These are phyloP conservation scores for Agelaius phoeniceus DNA, from an alignment of 2,113 vertebrate species.

Conservation along the genomic window DNA sequence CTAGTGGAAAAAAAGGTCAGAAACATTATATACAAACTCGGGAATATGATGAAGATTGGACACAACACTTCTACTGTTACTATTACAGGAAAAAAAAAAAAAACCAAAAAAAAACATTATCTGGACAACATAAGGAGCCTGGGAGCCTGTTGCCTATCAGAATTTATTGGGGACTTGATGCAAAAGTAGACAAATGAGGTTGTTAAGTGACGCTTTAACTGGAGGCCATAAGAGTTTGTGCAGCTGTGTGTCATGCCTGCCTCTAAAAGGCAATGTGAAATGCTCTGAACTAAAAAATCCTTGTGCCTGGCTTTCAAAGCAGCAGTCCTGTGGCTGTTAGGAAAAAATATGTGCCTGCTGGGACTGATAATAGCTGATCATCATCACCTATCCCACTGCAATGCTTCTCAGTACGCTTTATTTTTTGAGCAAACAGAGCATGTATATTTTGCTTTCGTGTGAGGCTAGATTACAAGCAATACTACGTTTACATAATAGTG, in stretches of 20 bases:
- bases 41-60: slow-evolving; percentile 53
- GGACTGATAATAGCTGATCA: slow-evolving; percentile 75
- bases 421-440: slow-evolving; percentile 69
- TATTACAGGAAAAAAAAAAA: slow-evolving; percentile 22
- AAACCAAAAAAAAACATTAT: slow-evolving; percentile 9
- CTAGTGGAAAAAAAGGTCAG: neutral
- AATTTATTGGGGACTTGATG: slow-evolving; percentile 72
- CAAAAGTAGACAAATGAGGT: slow-evolving; percentile 73
- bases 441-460: slow-evolving; percentile 73
- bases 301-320: slow-evolving; percentile 58
- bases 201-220: slow-evolving; percentile 70
- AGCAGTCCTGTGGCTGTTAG: slow-evolving; percentile 52
- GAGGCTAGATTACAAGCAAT: slow-evolving; percentile 67
- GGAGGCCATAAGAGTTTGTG: slow-evolving; percentile 70
- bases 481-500: slow-evolving; percentile 36
- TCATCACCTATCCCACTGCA: slow-evolving; percentile 69
- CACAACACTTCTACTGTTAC: slow-evolving; percentile 34
- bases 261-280: slow-evolving; percentile 68
- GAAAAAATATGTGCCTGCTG: slow-evolving; percentile 68
- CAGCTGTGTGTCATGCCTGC: slow-evolving; percentile 62
- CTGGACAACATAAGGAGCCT: slow-evolving; percentile 55
- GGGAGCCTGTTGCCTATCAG: slow-evolving; percentile 65
- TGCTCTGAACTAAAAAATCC: slow-evolving; percentile 62
- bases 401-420: slow-evolving; percentile 67
- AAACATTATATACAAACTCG: slow-evolving; percentile 34